Base-by-base conservation (phyloP, 2,888 invertebrate species). In the Dolichomitus sp. region DNA sequence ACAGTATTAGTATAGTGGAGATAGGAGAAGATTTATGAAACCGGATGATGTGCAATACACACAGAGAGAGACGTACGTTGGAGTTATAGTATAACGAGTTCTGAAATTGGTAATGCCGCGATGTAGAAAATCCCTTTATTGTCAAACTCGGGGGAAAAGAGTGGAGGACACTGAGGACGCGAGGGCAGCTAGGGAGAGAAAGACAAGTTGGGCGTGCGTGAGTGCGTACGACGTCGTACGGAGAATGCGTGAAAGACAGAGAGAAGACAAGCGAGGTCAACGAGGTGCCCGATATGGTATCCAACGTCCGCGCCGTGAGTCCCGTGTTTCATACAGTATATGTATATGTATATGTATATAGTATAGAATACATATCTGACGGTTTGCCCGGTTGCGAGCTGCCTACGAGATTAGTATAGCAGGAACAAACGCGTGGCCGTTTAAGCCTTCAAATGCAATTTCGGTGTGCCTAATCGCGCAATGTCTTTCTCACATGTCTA, bases 271-370 rank as follows among this genome's bases (percentile, higher is more conserved):
- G 91, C 93, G 93, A 93, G 93, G 93, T 93, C 93, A 93, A 91
- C 93, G 90, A 93, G 93, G 91, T 93, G 91, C 93, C 93, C 90
- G 93, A 93, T 93, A 93, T 93, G 93, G 93, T 93, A 91, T 90
- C 90, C 92, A 89, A 89, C 89, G 90, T 90, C 89, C 90, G 90
- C 87, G 89, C 87, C 89, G 89, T 88, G 90, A 92, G 90, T 89
- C 90, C 90, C 90, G 89, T 90, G 91, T 92, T 87, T 61, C 59
- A 37, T 61, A 37, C 59, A 33, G 37, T 17, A 37, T 61, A 37
- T 17, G 17, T 37, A 19, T 61, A 61, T 61, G 14, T 37, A 89
- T 85, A 85, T 77, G 40, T 57, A 61, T 72, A 42, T 14, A 52
- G 42, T 57, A 54, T 59, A 59, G 65, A 48, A 80, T 74, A 74